A percentile compares a stretch with the other conserved stretches of the same genome.
Evolutionary conservation across 1,140 invertebrate species (phyloP).

Genomic region (Parapsyche elsis): DNA sequence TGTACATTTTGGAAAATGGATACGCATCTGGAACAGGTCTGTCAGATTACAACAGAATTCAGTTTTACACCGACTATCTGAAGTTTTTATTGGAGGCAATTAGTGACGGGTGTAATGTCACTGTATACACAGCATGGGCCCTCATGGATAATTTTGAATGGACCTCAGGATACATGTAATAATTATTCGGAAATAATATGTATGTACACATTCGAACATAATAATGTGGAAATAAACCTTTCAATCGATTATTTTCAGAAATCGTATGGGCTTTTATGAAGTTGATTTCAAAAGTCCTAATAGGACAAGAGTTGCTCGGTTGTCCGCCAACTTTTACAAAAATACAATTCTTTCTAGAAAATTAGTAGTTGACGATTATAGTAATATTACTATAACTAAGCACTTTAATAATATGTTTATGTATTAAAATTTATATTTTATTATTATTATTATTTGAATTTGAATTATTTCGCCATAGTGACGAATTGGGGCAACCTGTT

Average conservation of each 20-base stretch:
- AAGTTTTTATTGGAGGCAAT: slow-evolving; percentile 57
- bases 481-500: too few species aligned
- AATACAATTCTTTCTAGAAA: slow-evolving; percentile 63
- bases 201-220: too few species aligned
- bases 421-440: too few species aligned
- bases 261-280: slow-evolving; percentile 75
- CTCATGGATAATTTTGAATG: slow-evolving; percentile 77
- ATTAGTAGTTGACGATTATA: neutral
- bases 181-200: neutral
- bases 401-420: too few species aligned
- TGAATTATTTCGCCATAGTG: too few species aligned
- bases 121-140: slow-evolving; percentile 73
- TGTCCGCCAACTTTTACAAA: slow-evolving; percentile 69
- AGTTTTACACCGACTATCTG: slow-evolving; percentile 60
- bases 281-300: slow-evolving; percentile 74
- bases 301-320: slow-evolving; percentile 72
- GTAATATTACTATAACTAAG: neutral
- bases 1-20: slow-evolving; percentile 77
- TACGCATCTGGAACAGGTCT: slow-evolving; percentile 65
- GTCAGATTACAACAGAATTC: slow-evolving; percentile 60
- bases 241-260: slow-evolving; percentile 59
- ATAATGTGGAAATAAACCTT: neutral
- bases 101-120: slow-evolving; percentile 59
- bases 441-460: too few species aligned
- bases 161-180: slow-evolving; percentile 59